A percentile compares a stretch with the other conserved stretches of the same genome.
These are phyloP conservation scores for Cylas formicarius DNA, from an alignment of 1,140 invertebrate genomes.

Conservation along the genomic window DNA sequence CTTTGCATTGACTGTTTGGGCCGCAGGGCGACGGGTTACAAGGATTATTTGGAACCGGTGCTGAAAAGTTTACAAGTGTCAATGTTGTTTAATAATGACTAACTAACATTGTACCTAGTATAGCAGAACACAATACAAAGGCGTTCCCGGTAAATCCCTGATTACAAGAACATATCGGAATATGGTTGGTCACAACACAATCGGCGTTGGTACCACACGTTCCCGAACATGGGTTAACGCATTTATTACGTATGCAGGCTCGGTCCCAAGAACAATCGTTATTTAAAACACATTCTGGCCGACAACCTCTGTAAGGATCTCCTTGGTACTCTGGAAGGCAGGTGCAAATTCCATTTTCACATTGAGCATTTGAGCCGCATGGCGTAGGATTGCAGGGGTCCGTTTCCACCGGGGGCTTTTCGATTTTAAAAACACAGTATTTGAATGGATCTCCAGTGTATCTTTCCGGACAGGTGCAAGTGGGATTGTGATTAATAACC, in stretches of 20 bases:
- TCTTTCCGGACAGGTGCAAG: constrained; percentile 56
- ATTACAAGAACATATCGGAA: constrained; percentile 62
- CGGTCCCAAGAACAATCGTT: constrained; percentile 55
- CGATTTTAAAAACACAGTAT: constrained; percentile 46
- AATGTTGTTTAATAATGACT: constrained; percentile 57
- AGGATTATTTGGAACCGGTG: constrained; percentile 43
- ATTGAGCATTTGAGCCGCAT: constrained; percentile 58
- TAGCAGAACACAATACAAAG: constrained; percentile 57
- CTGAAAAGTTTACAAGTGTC: constrained; percentile 43
- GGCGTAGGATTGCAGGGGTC: constrained; percentile 57
- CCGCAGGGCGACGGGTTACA: constrained; percentile 58
- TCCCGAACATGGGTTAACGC: constrained; percentile 55
- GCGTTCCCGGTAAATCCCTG: constrained; percentile 67
- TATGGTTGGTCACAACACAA: constrained; percentile 63
- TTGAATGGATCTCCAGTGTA: constrained; percentile 59
- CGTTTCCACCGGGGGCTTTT: constrained; percentile 38
- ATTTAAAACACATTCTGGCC: constrained; percentile 65
- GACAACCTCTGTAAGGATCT: constrained; percentile 63
- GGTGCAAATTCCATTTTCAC: constrained; percentile 56
- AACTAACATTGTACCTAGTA: constrained; percentile 17
- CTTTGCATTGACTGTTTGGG: constrained; percentile 54
- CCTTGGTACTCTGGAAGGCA: constrained; percentile 64
- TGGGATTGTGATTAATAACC: constrained; percentile 56
- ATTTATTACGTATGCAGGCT: constrained; percentile 57
- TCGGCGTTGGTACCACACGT: constrained; percentile 57